phyloP scores from a whole-genome alignment of 2,888 invertebrate genomes.

The Drosophila limbata region DNA sequence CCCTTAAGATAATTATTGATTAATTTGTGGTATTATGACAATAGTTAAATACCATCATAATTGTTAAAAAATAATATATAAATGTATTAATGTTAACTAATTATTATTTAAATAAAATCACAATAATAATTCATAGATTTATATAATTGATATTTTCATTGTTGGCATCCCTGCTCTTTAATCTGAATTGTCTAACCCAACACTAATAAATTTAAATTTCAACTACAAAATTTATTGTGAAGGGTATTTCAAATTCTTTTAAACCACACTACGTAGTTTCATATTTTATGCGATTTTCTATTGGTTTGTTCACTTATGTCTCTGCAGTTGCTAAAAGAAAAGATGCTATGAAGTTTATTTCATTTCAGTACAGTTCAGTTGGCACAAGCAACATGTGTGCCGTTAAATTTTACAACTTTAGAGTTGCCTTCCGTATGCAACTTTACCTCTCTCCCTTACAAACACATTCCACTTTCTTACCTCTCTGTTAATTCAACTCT shows the following conservation, averaged over 20 bases:
- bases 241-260: conserved; percentile 22
- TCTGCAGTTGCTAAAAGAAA: conserved; percentile 5
- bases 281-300: conserved; percentile 30
- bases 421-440: conserved; percentile 14
- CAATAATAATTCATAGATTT: too few species aligned
- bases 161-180: too few species aligned
- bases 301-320: conserved; percentile 21
- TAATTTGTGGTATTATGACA: too few species aligned
- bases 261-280: neutral
- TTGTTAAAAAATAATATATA: too few species aligned
- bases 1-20: too few species aligned
- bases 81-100: too few species aligned
- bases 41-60: too few species aligned
- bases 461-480: neutral
- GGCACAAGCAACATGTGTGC: conserved; percentile 69
- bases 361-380: conserved; percentile 10
- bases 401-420: conserved; percentile 61
- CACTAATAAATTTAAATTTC: neutral
- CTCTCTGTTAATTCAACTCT: conserved; percentile 36
- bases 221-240: neutral
- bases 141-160: too few species aligned
- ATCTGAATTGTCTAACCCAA: too few species aligned
- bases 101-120: too few species aligned
- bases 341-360: conserved; percentile 2
- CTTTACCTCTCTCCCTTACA: neutral